A percentile compares a stretch with the other conserved stretches of the same genome.
These are phyloP conservation scores for Julus scanicus DNA, from an alignment of 2,888 invertebrate genomes.

Conservation along the genomic window DNA sequence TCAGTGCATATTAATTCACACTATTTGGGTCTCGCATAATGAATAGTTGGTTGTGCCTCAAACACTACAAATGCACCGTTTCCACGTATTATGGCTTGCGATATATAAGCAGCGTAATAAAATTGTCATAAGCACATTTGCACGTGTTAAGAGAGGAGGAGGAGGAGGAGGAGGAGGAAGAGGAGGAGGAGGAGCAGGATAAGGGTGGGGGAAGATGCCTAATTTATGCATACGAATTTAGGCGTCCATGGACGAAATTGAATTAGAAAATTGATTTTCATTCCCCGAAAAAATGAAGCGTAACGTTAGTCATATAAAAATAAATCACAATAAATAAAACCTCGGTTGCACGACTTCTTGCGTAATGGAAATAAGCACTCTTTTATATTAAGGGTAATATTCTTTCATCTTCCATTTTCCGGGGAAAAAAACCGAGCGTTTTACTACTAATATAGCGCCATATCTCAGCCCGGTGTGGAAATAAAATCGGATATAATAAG, in stretches of 20 bases:
- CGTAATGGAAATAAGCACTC: conserved; percentile 43
- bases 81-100: not conserved
- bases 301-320: conserved; percentile 1
- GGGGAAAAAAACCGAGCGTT: not conserved
- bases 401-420: conserved; percentile 40
- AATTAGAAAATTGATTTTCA: conserved; percentile 20
- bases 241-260: not conserved
- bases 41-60: not conserved
- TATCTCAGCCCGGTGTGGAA: not conserved
- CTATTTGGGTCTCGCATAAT: not conserved
- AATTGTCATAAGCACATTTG: conserved; percentile 39
- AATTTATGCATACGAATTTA: conserved; percentile 37
- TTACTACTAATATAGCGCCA: conserved; percentile 19
- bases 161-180: too few species aligned
- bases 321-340: conserved; percentile 42
- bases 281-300: conserved; percentile 10
- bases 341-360: conserved; percentile 6
- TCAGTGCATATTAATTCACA: too few species aligned
- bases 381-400: conserved; percentile 47
- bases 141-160: conserved; percentile 10
- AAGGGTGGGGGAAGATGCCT: not conserved
- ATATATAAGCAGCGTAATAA: not conserved
- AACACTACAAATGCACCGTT: not conserved
- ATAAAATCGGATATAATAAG: conserved; percentile 28
- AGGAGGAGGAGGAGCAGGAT: not conserved